phyloP scores from a whole-genome alignment of 2,888 invertebrate genomes.

The Silvanus unidentatus region DNA sequence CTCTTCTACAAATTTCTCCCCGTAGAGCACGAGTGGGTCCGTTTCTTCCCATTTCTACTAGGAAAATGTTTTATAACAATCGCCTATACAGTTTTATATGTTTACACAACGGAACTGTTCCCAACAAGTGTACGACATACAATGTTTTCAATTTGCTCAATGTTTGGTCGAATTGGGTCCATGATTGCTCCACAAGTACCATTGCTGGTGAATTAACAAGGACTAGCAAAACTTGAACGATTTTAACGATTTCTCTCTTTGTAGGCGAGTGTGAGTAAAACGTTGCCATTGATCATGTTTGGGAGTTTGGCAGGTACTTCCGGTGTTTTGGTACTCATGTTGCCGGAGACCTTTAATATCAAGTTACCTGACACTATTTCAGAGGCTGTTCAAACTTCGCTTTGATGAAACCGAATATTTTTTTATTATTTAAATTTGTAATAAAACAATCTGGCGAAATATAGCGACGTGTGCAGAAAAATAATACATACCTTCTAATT shows the following conservation, averaged over 20 bases:
- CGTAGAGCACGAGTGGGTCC: conserved; percentile 14
- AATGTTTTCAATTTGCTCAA: conserved; percentile 61
- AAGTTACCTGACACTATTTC: conserved; percentile 56
- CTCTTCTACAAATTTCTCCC: too few species aligned
- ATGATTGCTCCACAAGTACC: conserved; percentile 67
- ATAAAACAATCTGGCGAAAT: too few species aligned
- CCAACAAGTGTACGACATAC: conserved; percentile 63
- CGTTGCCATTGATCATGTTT: conserved; percentile 56
- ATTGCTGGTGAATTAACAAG: conserved; percentile 51
- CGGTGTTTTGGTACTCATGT: conserved; percentile 53
- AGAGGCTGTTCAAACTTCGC: conserved; percentile 51
- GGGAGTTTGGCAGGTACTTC: conserved; percentile 52
- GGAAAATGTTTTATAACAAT: conserved; percentile 29
- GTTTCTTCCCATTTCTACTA: conserved; percentile 17
- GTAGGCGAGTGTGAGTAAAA: conserved; percentile 49
- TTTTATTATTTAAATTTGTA: too few species aligned
- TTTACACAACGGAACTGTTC: conserved; percentile 59
- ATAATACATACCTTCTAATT: too few species aligned
- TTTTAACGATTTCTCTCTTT: conserved; percentile 11
- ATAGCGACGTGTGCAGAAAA: too few species aligned
- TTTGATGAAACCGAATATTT: too few species aligned
- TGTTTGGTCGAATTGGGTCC: conserved; percentile 63
- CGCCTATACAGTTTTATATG: conserved; percentile 25
- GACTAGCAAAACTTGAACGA: not conserved
- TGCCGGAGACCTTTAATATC: conserved; percentile 59